Conservation (phyloP, 2,888 invertebrate genomes). For the Carpatolechia fugitivella region DNA sequence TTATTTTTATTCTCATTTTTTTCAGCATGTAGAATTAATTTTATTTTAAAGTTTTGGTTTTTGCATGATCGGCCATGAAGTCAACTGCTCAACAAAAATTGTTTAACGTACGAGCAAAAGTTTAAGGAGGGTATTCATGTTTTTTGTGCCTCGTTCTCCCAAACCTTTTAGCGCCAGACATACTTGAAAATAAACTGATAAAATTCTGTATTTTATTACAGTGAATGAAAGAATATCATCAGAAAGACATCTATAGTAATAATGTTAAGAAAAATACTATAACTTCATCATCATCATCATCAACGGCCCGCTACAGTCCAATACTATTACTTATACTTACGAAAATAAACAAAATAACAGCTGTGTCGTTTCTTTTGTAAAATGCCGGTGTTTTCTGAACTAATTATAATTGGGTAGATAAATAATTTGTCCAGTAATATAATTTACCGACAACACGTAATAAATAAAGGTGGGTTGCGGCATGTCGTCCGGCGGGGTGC, state of each 20-base stretch:
- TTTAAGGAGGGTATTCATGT: constrained; percentile 27
- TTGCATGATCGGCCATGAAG: constrained; percentile 17
- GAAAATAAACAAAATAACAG: not conserved
- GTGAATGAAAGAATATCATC: not conserved
- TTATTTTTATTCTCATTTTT: too few relatives aligned
- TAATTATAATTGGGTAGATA: constrained; percentile 7
- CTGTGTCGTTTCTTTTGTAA: not conserved
- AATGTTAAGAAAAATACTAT: too few relatives aligned
- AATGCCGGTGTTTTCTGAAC: not conserved
- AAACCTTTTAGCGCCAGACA: constrained; percentile 11
- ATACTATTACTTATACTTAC: too few relatives aligned
- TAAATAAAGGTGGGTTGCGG: constrained; percentile 26
- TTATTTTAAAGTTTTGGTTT: constrained; percentile 42
- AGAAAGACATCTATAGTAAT: not conserved
- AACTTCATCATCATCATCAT: too few relatives aligned
- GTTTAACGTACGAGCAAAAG: constrained; percentile 35
- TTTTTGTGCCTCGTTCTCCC: constrained; percentile 13
- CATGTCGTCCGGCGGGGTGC: constrained; percentile 26
- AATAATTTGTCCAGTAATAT: constrained; percentile 6
- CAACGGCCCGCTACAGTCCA: too few relatives aligned
- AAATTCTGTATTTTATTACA: constrained; percentile 9
- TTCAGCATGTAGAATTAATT: too few relatives aligned
- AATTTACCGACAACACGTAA: constrained; percentile 17
- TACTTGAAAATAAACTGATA: constrained; percentile 10
- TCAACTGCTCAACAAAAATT: not conserved